Conservation (phyloP, 37 sponge, comb jelly and placozoan species). For the Cliona cf. orientalis region DNA sequence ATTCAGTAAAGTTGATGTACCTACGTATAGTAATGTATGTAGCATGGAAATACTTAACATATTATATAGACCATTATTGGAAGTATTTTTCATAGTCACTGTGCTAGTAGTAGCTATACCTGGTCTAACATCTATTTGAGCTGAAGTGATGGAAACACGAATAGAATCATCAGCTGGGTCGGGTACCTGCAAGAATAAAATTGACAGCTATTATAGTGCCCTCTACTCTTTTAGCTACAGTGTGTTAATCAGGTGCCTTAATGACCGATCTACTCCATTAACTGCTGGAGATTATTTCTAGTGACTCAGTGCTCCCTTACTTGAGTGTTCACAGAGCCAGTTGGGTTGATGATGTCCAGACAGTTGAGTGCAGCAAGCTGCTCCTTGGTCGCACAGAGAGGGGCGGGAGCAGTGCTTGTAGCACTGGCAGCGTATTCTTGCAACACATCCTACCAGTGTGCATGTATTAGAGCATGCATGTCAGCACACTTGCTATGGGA, state of each 20-base stretch:
- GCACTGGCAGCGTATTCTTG: neutral
- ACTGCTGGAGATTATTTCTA: no score
- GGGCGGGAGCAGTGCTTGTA: neutral
- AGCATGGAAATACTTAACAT: no score
- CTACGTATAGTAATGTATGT: slow-evolving; percentile 11
- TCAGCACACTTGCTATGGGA: neutral
- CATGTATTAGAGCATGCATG: neutral
- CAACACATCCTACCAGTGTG: neutral
- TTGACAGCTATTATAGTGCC: no score
- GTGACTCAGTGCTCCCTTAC: neutral
- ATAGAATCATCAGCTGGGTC: neutral
- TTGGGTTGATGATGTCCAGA: slow-evolving; percentile 33
- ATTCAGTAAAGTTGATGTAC: slow-evolving; percentile 20
- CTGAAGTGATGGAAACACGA: slow-evolving; percentile 19
- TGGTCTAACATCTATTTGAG: slow-evolving; percentile 14
- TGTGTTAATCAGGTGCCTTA: no score
- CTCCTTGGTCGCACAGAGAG: slow-evolving; percentile 44
- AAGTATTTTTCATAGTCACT: no score
- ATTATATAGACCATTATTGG: no score
- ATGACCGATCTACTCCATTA: no score
- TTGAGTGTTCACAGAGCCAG: neutral
- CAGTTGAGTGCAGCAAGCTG: slow-evolving; percentile 36
- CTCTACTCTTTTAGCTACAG: no score
- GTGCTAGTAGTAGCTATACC: no score
- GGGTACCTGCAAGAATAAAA: neutral